A percentile compares a stretch with the other conserved stretches of the same genome.
Conservation (phyloP, 1,140 invertebrate genomes). For the Spodoptera litura region DNA sequence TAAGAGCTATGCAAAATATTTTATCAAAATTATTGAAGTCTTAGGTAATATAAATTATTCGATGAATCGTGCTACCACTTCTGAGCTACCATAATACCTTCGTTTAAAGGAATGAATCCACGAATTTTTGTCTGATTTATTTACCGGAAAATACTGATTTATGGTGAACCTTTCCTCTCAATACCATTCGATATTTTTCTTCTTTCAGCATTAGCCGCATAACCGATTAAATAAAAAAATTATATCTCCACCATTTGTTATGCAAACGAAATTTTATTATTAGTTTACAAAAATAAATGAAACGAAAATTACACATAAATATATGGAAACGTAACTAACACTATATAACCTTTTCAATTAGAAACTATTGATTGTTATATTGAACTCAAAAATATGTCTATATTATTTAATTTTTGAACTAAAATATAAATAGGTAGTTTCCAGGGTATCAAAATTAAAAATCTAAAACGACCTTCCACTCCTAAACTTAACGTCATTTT, state of each 20-base stretch:
- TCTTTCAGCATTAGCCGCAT: slow-evolving; percentile 23
- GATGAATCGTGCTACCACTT: not conserved
- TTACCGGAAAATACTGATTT: slow-evolving; percentile 49
- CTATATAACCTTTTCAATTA: too few species aligned
- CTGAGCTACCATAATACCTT: slow-evolving; percentile 31
- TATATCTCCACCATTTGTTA: not conserved
- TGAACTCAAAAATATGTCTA: too few species aligned
- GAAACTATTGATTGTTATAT: too few species aligned
- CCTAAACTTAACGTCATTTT: too few species aligned
- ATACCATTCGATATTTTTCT: slow-evolving; percentile 34
- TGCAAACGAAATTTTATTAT: not conserved
- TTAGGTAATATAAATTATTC: not conserved
- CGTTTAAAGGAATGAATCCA: slow-evolving; percentile 41
- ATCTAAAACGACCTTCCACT: too few species aligned
- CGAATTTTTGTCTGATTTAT: slow-evolving; percentile 47
- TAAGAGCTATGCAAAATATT: too few species aligned
- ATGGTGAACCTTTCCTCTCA: slow-evolving; percentile 36
- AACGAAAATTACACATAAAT: too few species aligned
- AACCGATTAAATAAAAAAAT: slow-evolving; percentile 21
- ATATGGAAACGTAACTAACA: too few species aligned
- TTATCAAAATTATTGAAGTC: not conserved
- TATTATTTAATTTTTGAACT: too few species aligned
- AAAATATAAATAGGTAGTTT: too few species aligned
- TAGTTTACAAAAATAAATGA: too few species aligned
- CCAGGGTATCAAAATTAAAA: too few species aligned